phyloP scores from a whole-genome alignment of 2,113 vertebrate species.

The Tauraco erythrolophus region DNA sequence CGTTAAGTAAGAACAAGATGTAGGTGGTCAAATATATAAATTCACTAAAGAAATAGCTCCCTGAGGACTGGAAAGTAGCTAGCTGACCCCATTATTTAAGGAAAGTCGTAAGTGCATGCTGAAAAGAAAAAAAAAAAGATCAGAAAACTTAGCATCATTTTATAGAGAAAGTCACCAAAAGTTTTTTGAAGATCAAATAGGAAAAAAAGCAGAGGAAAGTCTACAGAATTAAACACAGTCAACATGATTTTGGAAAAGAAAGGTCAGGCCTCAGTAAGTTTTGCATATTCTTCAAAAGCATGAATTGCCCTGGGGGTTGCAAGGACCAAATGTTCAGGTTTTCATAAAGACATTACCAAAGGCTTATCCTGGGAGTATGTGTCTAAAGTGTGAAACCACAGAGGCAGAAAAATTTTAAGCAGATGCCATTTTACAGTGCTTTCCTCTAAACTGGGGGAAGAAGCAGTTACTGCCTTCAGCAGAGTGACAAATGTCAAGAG shows the following conservation, averaged over 20 bases:
- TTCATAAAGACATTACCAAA: conserved; percentile 24
- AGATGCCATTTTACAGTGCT: conserved; percentile 1
- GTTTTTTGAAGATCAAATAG: conserved; percentile 7
- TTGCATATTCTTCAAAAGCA: conserved; percentile 64
- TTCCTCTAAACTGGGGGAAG: background rate
- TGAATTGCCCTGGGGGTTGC: conserved; percentile 31
- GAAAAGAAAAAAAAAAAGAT: background rate
- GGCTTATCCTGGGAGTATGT: background rate
- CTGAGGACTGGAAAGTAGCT: background rate
- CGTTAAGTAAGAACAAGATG: background rate
- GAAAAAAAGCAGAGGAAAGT: background rate
- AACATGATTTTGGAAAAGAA: conserved; percentile 38
- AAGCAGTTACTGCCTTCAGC: background rate
- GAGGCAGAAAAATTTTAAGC: background rate
- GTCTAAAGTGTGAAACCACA: conserved; percentile 20
- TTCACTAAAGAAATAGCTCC: background rate
- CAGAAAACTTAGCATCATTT: background rate
- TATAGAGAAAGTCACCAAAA: background rate
- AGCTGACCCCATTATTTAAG: background rate
- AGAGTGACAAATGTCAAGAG: background rate
- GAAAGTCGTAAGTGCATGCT: background rate
- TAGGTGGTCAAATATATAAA: background rate
- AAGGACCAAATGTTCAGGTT: conserved; percentile 58
- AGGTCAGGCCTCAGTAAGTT: conserved; percentile 13
- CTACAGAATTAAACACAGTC: conserved; percentile 38